A percentile compares a stretch with the other conserved stretches of the same genome.
Conservation (phyloP, 2,888 invertebrate species). For the Cotesia congregata region DNA sequence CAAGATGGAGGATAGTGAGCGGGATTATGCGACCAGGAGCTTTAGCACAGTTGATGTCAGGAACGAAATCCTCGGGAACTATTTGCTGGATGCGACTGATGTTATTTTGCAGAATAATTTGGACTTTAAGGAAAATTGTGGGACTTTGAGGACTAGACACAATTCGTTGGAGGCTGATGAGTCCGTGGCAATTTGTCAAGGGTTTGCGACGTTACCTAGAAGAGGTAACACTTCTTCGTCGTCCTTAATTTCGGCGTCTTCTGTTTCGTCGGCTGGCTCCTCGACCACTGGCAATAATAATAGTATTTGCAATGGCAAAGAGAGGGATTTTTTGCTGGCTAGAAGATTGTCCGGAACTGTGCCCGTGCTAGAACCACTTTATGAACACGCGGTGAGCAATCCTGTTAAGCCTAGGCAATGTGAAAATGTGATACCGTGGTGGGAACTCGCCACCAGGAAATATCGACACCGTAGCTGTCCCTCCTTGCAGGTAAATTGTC, state of each 20-base stretch:
- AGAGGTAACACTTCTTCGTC: conserved; percentile 50
- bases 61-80: conserved; percentile 30
- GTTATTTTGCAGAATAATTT: conserved; percentile 54
- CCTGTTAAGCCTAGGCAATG: conserved; percentile 60
- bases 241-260: background rate
- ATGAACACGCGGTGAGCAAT: conserved; percentile 70
- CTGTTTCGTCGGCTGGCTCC: conserved; percentile 2
- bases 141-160: conserved; percentile 53
- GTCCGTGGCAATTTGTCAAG: conserved; percentile 38
- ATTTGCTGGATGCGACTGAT: conserved; percentile 62
- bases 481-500: conserved; percentile 76
- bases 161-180: conserved; percentile 56
- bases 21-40: conserved; percentile 45
- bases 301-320: conserved; percentile 43
- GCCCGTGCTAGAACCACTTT: conserved; percentile 67
- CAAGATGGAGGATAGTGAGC: conserved; percentile 13
- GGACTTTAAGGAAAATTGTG: conserved; percentile 26
- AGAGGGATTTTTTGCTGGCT: conserved; percentile 52
- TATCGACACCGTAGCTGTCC: conserved; percentile 88
- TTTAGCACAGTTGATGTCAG: conserved; percentile 55
- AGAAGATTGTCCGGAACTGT: conserved; percentile 62
- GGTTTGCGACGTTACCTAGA: conserved; percentile 62
- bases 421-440: conserved; percentile 79
- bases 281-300: background rate
- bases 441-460: conserved; percentile 87